Base-by-base conservation (phyloP, 92 coral and sea anemone species). In the Epizoanthus fatuus region DNA sequence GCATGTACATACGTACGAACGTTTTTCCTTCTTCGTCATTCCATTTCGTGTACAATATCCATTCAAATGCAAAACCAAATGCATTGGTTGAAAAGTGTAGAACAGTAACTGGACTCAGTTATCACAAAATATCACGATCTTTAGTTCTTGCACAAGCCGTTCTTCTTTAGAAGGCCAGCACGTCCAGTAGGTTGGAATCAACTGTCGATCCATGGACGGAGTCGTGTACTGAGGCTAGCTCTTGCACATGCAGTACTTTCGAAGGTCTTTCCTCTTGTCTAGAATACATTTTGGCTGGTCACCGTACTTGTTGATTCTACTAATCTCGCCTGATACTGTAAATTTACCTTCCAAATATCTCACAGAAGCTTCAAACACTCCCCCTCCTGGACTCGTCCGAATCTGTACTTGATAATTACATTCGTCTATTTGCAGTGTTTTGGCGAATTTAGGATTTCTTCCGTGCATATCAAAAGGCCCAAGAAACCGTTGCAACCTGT, bases 251-350 rank as follows among this genome's bases (percentile, higher is more conserved):
- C 98, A 95, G 70, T 89, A 95, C 69, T 93, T 95, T 63, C 98
- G 86, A 15, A 95, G 45, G 77, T 91, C 93, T 3, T 95, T 93
- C 7, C 91, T 94, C 73, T 59, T 91, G 47, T 89, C 91, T 17
- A 94, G 72, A 37, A 95, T 93, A 73, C 98, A 95, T 51, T 76
- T 67, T 9, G 98, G 93, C 73, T 95, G 98, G 16, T 93, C 95
- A 4, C 98, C 94, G 74, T 93, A 93, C 78, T 72, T 67, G 54
- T 93, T 93, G 11, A 95, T 91, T 63, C 98, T 88, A 83, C 98
- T 95, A 35, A 93, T 89, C 3, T 95, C 97, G 8, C 90, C 89
- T 12, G 75, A 65, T 7, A 93, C 91, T 4, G 67, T 78, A 54
- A 75, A 95, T 29, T 84, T 51, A 11, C 84, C 92, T 14, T 86